Base-by-base conservation (phyloP, 2,113 vertebrate species). In the Canis aureus region DNA sequence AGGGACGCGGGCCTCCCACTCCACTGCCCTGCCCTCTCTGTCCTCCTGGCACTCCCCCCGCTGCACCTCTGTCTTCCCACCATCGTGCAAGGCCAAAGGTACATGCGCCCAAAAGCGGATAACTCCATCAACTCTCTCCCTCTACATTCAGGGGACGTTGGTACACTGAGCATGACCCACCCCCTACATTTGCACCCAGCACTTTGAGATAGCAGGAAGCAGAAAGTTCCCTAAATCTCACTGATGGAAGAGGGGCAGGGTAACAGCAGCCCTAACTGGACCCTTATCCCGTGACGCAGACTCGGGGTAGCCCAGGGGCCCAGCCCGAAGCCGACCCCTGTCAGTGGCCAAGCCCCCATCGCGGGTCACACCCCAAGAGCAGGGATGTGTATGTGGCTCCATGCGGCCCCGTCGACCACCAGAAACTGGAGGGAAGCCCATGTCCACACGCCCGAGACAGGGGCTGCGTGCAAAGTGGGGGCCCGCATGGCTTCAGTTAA, bases 231-330 rank as follows among this genome's bases (percentile, higher is more conserved):
- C 79, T 53, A 53, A 20, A 11, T 15, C 35, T 55, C 80, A 53
- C 1, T 43, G 66, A 15, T 51, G n/a, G 8, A 60, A 53, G 38
- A 78, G 1, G 64, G 23, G 1, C 0, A 0, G 57, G 0, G 0
- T 32, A 11, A 81, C 53, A 51, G 73, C 59, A 10, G 76, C 60
- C 8, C 22, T 64, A 57, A 13, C 23, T 9, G 23, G 59, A 35
- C 59, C 25, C 3, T 13, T 1, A 5, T 49, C 57, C 9, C 29
- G 5, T 2, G 12, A 89, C n/a, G 20, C 53, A 84, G 57, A 67
- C 16, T 2, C 0, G 1, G 8, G 69, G 19, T 6, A 35, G 59
- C 35, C 23, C 76, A 2, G 13, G 90, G 1, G 2, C 60, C 55
- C 23, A 29, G 38, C 67, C 11, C 5, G 20, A 20, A 38, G 20